A percentile compares a stretch with the other conserved stretches of the same genome.
Conservation (phyloP, 2,888 invertebrate species). For the Osedax fenrisi region DNA sequence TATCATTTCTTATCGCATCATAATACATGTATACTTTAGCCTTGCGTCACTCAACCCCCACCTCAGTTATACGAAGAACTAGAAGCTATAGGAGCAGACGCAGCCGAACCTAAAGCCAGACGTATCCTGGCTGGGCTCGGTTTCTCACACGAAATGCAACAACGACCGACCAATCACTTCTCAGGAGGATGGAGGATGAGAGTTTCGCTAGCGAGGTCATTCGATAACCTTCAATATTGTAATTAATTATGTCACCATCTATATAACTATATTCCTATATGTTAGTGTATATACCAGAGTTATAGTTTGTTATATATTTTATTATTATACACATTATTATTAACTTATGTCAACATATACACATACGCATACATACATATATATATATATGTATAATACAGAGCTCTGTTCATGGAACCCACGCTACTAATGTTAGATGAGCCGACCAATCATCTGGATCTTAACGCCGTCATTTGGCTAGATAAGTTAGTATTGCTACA, state of each 20-base stretch:
- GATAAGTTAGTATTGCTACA: constrained; percentile 74
- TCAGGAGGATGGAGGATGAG: constrained; percentile 95
- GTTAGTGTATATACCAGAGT: no score
- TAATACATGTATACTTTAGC: no score
- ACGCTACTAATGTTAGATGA: constrained; percentile 92
- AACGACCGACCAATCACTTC: constrained; percentile 64
- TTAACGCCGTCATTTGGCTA: constrained; percentile 98
- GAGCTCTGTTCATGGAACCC: constrained; percentile 87
- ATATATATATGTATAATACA: constrained; percentile 29
- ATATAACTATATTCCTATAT: no score
- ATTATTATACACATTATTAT: no score
- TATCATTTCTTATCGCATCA: no score
- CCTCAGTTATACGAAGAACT: constrained; percentile 71
- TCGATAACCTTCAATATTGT: no score
- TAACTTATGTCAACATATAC: background rate
- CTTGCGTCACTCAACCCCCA: no score
- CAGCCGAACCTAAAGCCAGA: constrained; percentile 88
- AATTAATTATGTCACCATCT: background rate
- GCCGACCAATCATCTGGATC: constrained; percentile 96
- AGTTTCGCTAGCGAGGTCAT: constrained; percentile 74
- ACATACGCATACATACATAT: background rate
- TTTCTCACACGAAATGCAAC: constrained; percentile 66
- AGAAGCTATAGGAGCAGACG: constrained; percentile 89
- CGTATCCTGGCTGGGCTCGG: constrained; percentile 93
- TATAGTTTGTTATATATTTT: no score